Evolutionary conservation across 2,797 vertebrate species (phyloP).

Genomic region (Hydrocynus forskahlii): DNA sequence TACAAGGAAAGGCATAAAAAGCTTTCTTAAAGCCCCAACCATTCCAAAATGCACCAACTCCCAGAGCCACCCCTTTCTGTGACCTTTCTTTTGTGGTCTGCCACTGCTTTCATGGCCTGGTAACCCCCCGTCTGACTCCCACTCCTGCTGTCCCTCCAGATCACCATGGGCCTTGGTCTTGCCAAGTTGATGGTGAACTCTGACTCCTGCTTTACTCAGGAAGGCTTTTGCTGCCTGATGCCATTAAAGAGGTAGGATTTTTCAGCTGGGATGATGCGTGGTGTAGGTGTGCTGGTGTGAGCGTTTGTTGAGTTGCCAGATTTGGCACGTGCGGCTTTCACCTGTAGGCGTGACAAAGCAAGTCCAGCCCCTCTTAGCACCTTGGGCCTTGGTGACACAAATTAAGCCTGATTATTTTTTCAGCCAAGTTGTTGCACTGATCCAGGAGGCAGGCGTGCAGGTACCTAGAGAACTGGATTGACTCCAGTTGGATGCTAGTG

Average conservation of each 20-base stretch:
- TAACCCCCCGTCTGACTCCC: slow-evolving; percentile 47
- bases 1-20: slow-evolving; percentile 58
- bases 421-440: slow-evolving; percentile 48
- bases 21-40: slow-evolving; percentile 51
- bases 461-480: slow-evolving; percentile 39
- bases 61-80: slow-evolving; percentile 44
- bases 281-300: slow-evolving; percentile 21
- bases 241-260: slow-evolving; percentile 46
- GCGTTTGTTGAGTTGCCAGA: slow-evolving; percentile 38
- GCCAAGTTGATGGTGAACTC: slow-evolving; percentile 49
- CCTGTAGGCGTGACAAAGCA: slow-evolving; percentile 47
- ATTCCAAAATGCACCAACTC: slow-evolving; percentile 52
- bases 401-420: slow-evolving; percentile 58
- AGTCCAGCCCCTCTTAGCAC: slow-evolving; percentile 41
- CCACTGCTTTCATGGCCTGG: slow-evolving; percentile 52
- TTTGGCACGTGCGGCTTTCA: slow-evolving; percentile 52
- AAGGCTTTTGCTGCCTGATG: slow-evolving; percentile 41
- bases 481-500: slow-evolving; percentile 43
- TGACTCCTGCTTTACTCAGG: slow-evolving; percentile 45
- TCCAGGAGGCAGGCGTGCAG: slow-evolving; percentile 41
- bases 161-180: slow-evolving; percentile 47
- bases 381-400: slow-evolving; percentile 44
- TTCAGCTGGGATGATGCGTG: slow-evolving; percentile 42
- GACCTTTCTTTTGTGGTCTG: slow-evolving; percentile 51
- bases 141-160: slow-evolving; percentile 41